A percentile compares a stretch with the other conserved stretches of the same genome.
These are phyloP conservation scores for Ailurus styani DNA, from an alignment of 2,113 vertebrate species.

Conservation along the genomic window DNA sequence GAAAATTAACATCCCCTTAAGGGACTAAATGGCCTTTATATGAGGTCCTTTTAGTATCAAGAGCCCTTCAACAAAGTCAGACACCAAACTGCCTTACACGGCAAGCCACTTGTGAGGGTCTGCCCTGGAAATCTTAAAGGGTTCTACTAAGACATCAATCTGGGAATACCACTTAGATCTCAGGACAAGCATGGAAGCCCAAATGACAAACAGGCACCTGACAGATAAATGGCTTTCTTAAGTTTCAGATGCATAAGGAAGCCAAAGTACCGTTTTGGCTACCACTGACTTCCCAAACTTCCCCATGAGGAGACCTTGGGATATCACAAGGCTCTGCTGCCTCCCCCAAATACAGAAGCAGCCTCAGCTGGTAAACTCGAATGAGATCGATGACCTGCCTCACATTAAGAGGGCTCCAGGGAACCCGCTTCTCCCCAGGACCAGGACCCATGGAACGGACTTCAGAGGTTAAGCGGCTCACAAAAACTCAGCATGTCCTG, in stretches of 20 bases:
- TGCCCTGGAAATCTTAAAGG: background rate
- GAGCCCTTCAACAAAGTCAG: background rate
- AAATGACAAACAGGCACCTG: background rate
- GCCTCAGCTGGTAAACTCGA: background rate
- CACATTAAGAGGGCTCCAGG: background rate
- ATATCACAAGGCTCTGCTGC: background rate
- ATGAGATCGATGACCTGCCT: background rate
- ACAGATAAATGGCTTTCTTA: background rate
- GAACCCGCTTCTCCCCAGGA: background rate
- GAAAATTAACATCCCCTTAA: background rate
- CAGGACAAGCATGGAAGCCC: background rate
- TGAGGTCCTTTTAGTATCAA: background rate
- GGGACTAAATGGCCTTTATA: background rate
- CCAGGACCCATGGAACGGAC: background rate
- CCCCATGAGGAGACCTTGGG: background rate
- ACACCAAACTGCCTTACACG: background rate
- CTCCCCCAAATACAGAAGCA: background rate
- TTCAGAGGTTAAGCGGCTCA: background rate
- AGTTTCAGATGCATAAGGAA: background rate
- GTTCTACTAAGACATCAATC: background rate
- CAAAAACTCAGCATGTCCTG: background rate
- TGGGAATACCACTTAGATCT: background rate
- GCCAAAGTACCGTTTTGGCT: background rate
- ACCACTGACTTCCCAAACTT: background rate
- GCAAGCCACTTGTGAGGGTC: background rate